phyloP scores from a whole-genome alignment of 1,140 invertebrate genomes.

The Dermatophagoides farinae region DNA sequence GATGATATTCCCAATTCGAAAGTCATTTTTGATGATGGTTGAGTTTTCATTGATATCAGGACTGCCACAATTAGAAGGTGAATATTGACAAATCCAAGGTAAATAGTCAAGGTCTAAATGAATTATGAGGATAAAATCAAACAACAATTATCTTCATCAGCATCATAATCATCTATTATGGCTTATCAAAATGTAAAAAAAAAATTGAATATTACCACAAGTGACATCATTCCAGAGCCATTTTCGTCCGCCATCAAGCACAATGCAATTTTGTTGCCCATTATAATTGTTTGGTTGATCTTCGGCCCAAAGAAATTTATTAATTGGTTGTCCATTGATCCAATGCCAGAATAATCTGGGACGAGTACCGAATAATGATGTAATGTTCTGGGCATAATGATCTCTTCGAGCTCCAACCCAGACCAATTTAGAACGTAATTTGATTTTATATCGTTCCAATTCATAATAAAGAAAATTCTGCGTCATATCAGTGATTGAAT shows the following conservation, averaged over 20 bases:
- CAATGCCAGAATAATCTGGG: conserved; percentile 12
- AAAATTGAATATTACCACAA: conserved; percentile 32
- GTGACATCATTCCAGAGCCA: conserved; percentile 90
- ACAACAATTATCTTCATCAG: background rate
- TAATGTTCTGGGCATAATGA: conserved; percentile 2
- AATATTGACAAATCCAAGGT: conserved; percentile 69
- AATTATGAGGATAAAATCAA: too few species aligned
- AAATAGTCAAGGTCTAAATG: conserved; percentile 41
- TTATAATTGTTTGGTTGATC: conserved; percentile 90
- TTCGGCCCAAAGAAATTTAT: conserved; percentile 50
- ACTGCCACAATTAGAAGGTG: conserved; percentile 57
- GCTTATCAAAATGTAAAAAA: background rate
- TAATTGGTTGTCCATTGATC: conserved; percentile 12
- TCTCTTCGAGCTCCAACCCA: conserved; percentile 80
- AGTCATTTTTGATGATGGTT: conserved; percentile 48
- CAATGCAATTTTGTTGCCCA: conserved; percentile 77
- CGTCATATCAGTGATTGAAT: conserved; percentile 46
- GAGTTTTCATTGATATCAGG: conserved; percentile 64
- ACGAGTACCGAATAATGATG: conserved; percentile 8
- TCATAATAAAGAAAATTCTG: conserved; percentile 44
- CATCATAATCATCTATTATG: background rate
- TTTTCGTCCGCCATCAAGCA: conserved; percentile 60
- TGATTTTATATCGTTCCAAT: conserved; percentile 50
- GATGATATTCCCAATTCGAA: conserved; percentile 43
- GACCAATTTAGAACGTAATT: conserved; percentile 50